Evolutionary conservation across 2,113 vertebrate species (phyloP), one percentile per base, ranked within the genome.

Genomic region (Hoplias malabaricus): DNA sequence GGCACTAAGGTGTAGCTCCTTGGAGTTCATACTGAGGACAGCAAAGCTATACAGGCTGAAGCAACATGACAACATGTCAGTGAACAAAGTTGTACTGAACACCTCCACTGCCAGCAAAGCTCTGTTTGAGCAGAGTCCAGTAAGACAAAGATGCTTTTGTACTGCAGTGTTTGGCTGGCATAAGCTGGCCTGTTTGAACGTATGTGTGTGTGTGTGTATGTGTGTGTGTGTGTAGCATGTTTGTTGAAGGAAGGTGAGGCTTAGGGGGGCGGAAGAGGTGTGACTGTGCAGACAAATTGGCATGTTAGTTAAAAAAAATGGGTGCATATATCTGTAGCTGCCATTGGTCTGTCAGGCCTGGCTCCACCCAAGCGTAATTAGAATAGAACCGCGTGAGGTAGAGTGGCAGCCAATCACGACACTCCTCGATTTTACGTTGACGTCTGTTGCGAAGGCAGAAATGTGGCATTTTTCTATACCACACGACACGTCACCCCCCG

Each of bases 371-470:
- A 9, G 23, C 31, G 10, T 5, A 13, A 50, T 68, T n/a, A 16
- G 31, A 38, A 23, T 69, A 10, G 9, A 0, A 8, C 63, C 66
- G 10, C 34, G 73, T 67, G 69, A 79, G 72, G 5, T 29, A 0
- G 3, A 2, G 13, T 13, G 13, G 12, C 12, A 78, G 21, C 82
- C 84, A 82, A 80, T 82, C 82, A 71, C 5, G 19, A 27, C 65
- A 21, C 7, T n/a, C 10, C 19, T 69, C 3, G 56, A 23, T 27
- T 73, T 80, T 31, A 57, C 53, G 6, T 68, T 73, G 73, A 84
- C 73, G 83, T 77, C 61, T 77, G 83, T 82, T 82, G 79, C 48
- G 80, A 84, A 73, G 73, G 77, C 40, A 14, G 67, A 66, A 59
- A 69, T 70, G 46, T 70, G 29, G 33, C 73, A 56, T 6, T 33